Base-by-base conservation (phyloP, 2,888 invertebrate species). In the Lampropteryx suffumata region DNA sequence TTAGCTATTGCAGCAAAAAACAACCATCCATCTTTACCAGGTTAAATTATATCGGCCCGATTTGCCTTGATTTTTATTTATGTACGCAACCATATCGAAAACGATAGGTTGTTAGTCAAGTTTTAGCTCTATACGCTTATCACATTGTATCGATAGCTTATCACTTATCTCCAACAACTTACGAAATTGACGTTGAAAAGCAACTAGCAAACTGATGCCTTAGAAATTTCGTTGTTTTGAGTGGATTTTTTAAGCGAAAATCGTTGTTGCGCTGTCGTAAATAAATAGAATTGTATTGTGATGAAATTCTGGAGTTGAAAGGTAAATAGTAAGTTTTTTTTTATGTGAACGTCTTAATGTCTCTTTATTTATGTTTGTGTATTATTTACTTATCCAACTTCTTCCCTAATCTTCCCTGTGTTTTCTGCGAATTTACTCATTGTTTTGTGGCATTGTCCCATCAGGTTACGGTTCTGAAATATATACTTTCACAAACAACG, bases 151-250 rank as follows among this genome's bases (percentile, higher is more conserved):
- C 33, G 39, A 48, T 48, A 53, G 4, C 52, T 35, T 53, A 53
- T 50, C 29, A 33, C 30, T 41, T 48, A 48, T 53, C 53, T 48
- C n/a, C 21, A 44, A 44, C 35, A 32, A 53, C 44, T 40, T 44
- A 24, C 35, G 29, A 17, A 33, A 34, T 11, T 3, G 26, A 26
- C 14, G 17, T 34, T 21, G 12, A 33, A 44, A 37, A 32, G 30
- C 9, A 32, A 32, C 26, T 13, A 27, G 7, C 26, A 7, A 11
- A 35, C 42, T 5, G 14, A 43, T 6, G 27, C 27, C n/a, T 34
- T 11, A 26, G 5, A 21, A 13, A 41, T 34, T n/a, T 40, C 14
- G 27, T 42, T 35, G 35, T 11, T 35, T 21, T 28, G 28, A 29
- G 26, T 2, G 8, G 6, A 7, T 24, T 8, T 21, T 27, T 35